Conservation (phyloP, 2,113 vertebrate species). For the Leptobrachium leishanense region DNA sequence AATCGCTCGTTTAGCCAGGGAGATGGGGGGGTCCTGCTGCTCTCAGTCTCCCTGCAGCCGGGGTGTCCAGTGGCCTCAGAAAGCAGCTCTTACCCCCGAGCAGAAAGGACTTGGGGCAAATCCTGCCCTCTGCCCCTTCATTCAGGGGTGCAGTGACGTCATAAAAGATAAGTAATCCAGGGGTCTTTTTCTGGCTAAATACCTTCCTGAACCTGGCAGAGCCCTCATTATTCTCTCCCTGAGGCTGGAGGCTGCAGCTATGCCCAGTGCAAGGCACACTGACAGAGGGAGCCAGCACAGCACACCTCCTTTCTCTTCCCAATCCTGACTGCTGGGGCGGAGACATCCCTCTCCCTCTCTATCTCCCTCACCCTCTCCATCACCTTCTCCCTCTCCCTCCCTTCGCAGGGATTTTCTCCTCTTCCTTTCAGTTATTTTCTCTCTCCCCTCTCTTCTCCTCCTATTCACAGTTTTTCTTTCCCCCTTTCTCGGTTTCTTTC, state of each 20-base stretch:
- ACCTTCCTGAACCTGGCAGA: conserved; percentile 50
- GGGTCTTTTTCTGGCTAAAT: conserved; percentile 44
- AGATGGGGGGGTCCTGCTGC: too few relatives aligned
- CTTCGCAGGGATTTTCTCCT: not conserved
- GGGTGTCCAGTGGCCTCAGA: too few relatives aligned
- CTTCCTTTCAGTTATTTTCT: too few relatives aligned
- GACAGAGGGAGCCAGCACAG: conserved; percentile 50
- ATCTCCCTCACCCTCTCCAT: not conserved
- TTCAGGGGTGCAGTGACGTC: conserved; percentile 24
- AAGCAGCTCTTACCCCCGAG: too few relatives aligned
- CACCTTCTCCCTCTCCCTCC: conserved; percentile 40
- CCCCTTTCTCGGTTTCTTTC: too few relatives aligned
- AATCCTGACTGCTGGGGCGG: conserved; percentile 46
- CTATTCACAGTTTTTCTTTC: too few relatives aligned
- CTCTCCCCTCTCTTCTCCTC: too few relatives aligned
- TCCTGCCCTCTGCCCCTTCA: conserved; percentile 35
- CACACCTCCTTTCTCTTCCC: conserved; percentile 51
- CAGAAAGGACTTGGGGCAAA: not conserved
- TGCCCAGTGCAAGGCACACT: conserved; percentile 54
- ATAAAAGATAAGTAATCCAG: conserved; percentile 52
- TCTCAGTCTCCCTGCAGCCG: too few relatives aligned
- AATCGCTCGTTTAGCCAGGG: too few relatives aligned
- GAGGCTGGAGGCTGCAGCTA: conserved; percentile 51
- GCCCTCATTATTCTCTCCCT: conserved; percentile 53
- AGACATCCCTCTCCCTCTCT: conserved; percentile 43